A percentile compares a stretch with the other conserved stretches of the same genome.
Evolutionary conservation across 2,888 invertebrate genomes (phyloP).

Genomic region (Tineola bisselliella): DNA sequence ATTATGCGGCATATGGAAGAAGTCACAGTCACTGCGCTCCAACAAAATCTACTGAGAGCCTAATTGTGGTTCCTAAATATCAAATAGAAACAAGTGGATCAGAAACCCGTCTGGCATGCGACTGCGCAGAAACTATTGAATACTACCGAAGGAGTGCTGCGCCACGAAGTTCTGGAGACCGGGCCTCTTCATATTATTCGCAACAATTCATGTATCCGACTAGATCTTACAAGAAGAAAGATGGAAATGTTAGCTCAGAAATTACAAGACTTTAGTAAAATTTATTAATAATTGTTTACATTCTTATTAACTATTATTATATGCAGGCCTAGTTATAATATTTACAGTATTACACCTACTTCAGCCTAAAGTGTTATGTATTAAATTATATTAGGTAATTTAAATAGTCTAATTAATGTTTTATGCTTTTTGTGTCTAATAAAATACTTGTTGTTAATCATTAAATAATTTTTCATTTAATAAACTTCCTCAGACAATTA

Average conservation of each 20-base stretch:
- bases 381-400: neutral
- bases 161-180: slow-evolving; percentile 43
- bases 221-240: slow-evolving; percentile 59
- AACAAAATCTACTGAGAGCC: slow-evolving; percentile 84
- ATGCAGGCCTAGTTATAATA: neutral
- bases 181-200: slow-evolving; percentile 45
- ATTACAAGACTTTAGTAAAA: slow-evolving; percentile 71
- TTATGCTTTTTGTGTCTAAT: neutral
- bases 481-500: too few species aligned
- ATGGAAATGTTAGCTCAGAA: slow-evolving; percentile 72
- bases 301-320: neutral
- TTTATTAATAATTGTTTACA: too few species aligned
- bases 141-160: slow-evolving; percentile 45
- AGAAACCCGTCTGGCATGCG: slow-evolving; percentile 77
- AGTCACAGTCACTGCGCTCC: slow-evolving; percentile 68
- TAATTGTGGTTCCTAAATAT: slow-evolving; percentile 75
- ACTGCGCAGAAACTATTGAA: slow-evolving; percentile 68
- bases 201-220: slow-evolving; percentile 61
- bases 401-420: neutral
- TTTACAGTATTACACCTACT: neutral
- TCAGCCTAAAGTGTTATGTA: neutral
- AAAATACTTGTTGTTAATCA: neutral
- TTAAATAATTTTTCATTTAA: neutral
- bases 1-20: slow-evolving; percentile 55
- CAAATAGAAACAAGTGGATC: slow-evolving; percentile 68